These are phyloP conservation scores for Hydrozoanthus tunicans DNA, from an alignment of 64 coral and sea anemone species.

Conservation along the genomic window DNA sequence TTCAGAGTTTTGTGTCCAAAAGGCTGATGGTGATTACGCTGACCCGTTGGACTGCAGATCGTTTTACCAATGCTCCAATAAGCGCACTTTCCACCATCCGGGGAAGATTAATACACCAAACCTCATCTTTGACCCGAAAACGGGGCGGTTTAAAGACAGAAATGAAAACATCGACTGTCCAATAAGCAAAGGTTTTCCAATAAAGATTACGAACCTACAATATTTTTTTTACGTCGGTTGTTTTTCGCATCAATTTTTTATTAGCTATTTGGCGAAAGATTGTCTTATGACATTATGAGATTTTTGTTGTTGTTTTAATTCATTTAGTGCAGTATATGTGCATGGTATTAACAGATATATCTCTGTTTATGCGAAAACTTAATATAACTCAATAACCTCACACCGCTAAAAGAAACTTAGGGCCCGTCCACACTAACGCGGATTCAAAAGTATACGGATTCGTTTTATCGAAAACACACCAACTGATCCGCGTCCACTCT, in stretches of 20 bases:
- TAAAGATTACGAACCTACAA: background rate
- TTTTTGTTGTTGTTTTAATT: background rate
- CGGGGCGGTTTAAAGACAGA: background rate
- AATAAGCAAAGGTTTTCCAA: slow-evolving; percentile 43
- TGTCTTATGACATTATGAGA: background rate
- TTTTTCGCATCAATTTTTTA: background rate
- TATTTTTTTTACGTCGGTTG: background rate
- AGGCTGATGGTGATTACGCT: slow-evolving; percentile 19
- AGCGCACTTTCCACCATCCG: background rate
- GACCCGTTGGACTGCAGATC: slow-evolving; percentile 38
- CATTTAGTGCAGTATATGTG: too few relatives aligned
- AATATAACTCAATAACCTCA: too few relatives aligned
- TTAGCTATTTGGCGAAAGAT: background rate
- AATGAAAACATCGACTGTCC: background rate
- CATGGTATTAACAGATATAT: too few relatives aligned
- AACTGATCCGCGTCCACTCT: too few relatives aligned
- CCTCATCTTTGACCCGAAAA: slow-evolving; percentile 21
- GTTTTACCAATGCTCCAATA: slow-evolving; percentile 37
- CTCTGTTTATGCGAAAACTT: too few relatives aligned
- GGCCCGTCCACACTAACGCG: too few relatives aligned
- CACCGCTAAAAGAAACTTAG: too few relatives aligned
- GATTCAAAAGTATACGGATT: too few relatives aligned
- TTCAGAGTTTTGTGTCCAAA: slow-evolving; percentile 32
- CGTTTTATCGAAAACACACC: too few relatives aligned
- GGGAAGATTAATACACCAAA: background rate